Conservation (phyloP, 2,797 vertebrate genomes). For the Chelmon rostratus region DNA sequence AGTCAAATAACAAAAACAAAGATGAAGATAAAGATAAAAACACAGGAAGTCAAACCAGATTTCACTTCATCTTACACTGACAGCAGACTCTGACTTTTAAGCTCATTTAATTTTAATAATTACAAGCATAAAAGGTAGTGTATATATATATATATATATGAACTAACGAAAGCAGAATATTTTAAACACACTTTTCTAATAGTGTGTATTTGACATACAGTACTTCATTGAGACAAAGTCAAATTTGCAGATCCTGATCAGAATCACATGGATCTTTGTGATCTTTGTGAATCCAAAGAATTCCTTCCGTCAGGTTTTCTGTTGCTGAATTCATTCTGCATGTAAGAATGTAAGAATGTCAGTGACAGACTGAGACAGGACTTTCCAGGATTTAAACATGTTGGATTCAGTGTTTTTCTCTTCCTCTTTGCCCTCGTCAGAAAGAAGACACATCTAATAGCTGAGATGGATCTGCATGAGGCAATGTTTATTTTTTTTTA, state of each 20-base stretch:
- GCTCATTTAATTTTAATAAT: neutral
- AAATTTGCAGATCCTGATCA: too few relatives aligned
- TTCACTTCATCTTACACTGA: neutral
- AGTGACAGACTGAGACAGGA: neutral
- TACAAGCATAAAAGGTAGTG: neutral
- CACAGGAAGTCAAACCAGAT: too few relatives aligned
- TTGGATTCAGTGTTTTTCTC: neutral
- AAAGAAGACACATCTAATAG: neutral
- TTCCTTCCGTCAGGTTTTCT: neutral
- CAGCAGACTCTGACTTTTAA: neutral
- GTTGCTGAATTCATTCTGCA: neutral
- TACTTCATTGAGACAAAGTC: too few relatives aligned
- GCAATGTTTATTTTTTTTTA: too few relatives aligned
- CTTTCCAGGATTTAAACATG: neutral
- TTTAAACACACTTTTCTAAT: too few relatives aligned
- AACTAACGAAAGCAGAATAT: neutral
- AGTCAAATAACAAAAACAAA: too few relatives aligned
- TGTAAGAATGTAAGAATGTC: neutral
- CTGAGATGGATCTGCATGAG: slow-evolving; percentile 1
- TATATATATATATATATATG: too few relatives aligned
- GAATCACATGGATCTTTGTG: too few relatives aligned
- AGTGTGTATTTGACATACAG: neutral
- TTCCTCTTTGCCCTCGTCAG: neutral
- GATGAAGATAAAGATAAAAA: too few relatives aligned
- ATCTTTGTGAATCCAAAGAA: too few relatives aligned